Base-by-base conservation (phyloP, 2,888 invertebrate genomes). In the Congeria kusceri region DNA sequence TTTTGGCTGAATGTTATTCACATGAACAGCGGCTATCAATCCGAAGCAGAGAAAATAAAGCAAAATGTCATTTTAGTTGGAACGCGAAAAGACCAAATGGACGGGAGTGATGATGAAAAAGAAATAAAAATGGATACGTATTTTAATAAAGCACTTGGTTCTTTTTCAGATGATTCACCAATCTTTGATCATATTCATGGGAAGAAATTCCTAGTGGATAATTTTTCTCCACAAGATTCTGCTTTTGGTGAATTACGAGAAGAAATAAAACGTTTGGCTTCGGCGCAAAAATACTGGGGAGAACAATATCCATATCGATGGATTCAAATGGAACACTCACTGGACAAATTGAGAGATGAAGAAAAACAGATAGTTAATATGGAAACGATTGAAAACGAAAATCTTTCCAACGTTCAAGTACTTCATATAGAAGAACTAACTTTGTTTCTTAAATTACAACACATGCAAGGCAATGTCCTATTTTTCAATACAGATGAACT, bases 1-100 rank as follows among this genome's bases (percentile, higher is more conserved):
- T 81, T 81, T 57, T 81, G 81, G 81, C 66, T 81, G 7, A 67
- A 72, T 28, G 74, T 71, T 11, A 74, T 81, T 29, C 74, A 81
- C 58, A 81, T 74, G 70, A 77, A 81, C 28, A 63, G 53, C 47
- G 32, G 59, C n/a, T 39, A 53, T 15, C 64, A 65, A 39, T 20
- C 63, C 23, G 18, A 27, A 15, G 47, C 46, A 28, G 9, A 20
- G 20, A 47, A 66, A 18, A 29, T 58, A 7, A 63, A 68, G n/a
- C 77, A 74, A 56, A 65, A 46, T 20, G 74, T 81, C 25, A 74
- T 81, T 29, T 71, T 81, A 29, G 77, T 81, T 18, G 81, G 74
- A 5, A 81, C 81, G 23, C 71, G 71, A 27, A 74, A n/a, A 56
- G 81, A 81, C 46, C 32, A 68, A 23, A 28, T 81, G 23, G 20